A percentile compares a stretch with the other conserved stretches of the same genome.
Evolutionary conservation across 2,797 vertebrate genomes (phyloP).

Genomic region (Limnodromus scolopaceus): DNA sequence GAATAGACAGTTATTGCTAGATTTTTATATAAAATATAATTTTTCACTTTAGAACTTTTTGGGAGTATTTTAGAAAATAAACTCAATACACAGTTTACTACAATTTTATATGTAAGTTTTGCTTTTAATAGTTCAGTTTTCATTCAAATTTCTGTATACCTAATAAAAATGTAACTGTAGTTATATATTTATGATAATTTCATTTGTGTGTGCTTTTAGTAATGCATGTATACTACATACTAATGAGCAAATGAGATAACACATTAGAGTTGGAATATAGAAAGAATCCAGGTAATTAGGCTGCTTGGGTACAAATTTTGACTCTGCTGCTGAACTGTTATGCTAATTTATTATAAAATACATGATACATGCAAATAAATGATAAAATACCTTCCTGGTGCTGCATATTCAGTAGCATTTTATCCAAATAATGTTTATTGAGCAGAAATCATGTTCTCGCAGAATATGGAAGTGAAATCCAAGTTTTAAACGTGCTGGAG

Average conservation of each 20-base stretch:
- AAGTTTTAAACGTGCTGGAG: not conserved
- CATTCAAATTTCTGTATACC: slow-evolving; percentile 6
- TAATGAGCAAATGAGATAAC: slow-evolving; percentile 52
- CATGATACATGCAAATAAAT: slow-evolving; percentile 58
- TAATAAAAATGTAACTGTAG: slow-evolving; percentile 36
- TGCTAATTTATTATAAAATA: slow-evolving; percentile 59
- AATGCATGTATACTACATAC: slow-evolving; percentile 29
- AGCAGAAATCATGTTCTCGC: not conserved
- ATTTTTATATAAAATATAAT: not conserved
- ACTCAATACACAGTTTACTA: not conserved
- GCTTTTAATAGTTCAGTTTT: not conserved
- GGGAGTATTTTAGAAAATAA: not conserved
- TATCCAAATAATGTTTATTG: slow-evolving; percentile 18
- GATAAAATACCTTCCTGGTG: not conserved
- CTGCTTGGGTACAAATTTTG: slow-evolving; percentile 46
- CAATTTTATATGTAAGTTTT: not conserved
- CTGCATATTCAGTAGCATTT: not conserved
- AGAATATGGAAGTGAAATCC: not conserved
- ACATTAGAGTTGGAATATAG: slow-evolving; percentile 2
- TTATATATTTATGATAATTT: slow-evolving; percentile 55
- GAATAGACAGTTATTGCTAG: not conserved
- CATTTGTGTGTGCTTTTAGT: slow-evolving; percentile 32
- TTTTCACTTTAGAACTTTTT: not conserved
- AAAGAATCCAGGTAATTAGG: slow-evolving; percentile 44
- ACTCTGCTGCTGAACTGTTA: slow-evolving; percentile 58